Evolutionary conservation across 2,113 vertebrate genomes (phyloP).

Genomic region (Mugil cephalus): DNA sequence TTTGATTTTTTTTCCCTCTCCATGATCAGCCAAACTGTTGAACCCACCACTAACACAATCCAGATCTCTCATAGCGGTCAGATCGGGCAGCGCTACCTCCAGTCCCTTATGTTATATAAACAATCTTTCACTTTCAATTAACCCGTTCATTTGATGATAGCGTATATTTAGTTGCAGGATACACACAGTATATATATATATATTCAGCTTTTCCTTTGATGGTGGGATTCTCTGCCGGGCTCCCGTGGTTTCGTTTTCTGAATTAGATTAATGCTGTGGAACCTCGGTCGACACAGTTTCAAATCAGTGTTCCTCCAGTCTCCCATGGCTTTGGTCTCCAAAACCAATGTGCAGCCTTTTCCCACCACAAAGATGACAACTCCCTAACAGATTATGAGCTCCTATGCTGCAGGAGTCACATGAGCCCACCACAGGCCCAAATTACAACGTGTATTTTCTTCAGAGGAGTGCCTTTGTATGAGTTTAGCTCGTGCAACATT

Average conservation of each 20-base stretch:
- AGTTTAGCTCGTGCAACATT: conserved; percentile 32
- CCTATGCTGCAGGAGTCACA: conserved; percentile 73
- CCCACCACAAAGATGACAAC: conserved; percentile 78
- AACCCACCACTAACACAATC: conserved; percentile 51
- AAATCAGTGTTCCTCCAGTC: conserved; percentile 60
- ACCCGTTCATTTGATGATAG: conserved; percentile 40
- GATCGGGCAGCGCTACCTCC: conserved; percentile 15
- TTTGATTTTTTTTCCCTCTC: conserved; percentile 26
- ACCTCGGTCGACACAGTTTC: conserved; percentile 50
- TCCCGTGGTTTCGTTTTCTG: conserved; percentile 62
- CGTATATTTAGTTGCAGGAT: conserved; percentile 48
- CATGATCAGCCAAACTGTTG: conserved; percentile 41
- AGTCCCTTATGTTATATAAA: conserved; percentile 34
- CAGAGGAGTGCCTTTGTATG: conserved; percentile 66
- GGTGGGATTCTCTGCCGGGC: conserved; percentile 20
- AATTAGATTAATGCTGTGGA: conserved; percentile 51
- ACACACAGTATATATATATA: conserved; percentile 8
- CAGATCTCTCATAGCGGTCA: conserved; percentile 59
- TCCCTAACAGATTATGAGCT: conserved; percentile 80
- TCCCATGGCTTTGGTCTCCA: conserved; percentile 59
- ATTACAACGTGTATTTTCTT: conserved; percentile 81
- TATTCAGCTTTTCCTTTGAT: conserved; percentile 48
- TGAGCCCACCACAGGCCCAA: conserved; percentile 79
- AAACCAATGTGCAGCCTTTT: conserved; percentile 58
- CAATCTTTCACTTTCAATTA: conserved; percentile 53